These are phyloP conservation scores for Macropus fuliginosus DNA, from an alignment of 2,797 vertebrate genomes.

Conservation along the genomic window DNA sequence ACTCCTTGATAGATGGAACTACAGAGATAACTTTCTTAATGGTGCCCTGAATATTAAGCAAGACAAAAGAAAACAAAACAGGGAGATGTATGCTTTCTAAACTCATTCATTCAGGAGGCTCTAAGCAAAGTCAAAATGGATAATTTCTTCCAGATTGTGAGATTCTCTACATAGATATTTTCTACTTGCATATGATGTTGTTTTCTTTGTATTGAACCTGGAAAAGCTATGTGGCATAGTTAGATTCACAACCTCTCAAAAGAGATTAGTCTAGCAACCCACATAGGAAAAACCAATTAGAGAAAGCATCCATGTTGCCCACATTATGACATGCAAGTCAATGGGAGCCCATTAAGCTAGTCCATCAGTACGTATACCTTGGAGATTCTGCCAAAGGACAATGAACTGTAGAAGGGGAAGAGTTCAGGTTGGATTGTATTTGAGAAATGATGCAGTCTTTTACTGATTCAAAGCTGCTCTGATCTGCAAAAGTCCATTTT, in stretches of 20 bases:
- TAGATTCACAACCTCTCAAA: not conserved
- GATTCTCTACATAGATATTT: not conserved
- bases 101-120: not conserved
- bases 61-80: not conserved
- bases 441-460: not conserved
- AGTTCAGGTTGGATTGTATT: not conserved
- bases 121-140: not conserved
- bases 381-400: not conserved
- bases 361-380: not conserved
- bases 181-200: not conserved
- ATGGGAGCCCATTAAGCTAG: not conserved
- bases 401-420: not conserved
- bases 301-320: not conserved
- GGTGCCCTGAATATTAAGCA: not conserved
- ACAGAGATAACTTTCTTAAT: not conserved
- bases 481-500: not conserved
- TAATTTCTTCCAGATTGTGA: not conserved
- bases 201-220: not conserved
- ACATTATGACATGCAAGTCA: not conserved
- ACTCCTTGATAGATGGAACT: not conserved
- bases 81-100: not conserved
- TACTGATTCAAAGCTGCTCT: not conserved
- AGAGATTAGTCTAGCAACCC: not conserved
- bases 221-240: not conserved
- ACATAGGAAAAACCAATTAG: not conserved